phyloP scores from a whole-genome alignment of 2,888 invertebrate genomes.

The Lasioglossum figueresi region DNA sequence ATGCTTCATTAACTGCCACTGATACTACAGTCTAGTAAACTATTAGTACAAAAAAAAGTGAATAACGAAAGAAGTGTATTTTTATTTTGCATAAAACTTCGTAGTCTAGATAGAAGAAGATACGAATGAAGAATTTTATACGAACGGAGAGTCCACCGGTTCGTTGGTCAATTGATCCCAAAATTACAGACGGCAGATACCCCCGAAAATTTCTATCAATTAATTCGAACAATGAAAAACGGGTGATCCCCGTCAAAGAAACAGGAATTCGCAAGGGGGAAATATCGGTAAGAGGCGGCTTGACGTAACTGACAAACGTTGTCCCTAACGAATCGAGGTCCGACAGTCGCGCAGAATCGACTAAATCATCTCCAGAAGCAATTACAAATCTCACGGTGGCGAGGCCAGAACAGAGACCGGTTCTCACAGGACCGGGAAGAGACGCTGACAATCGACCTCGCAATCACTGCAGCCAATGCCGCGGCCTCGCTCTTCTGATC shows the following conservation, averaged over 20 bases:
- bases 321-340: slow-evolving; percentile 14
- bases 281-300: background rate
- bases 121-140: too few relatives aligned
- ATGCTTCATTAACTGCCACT: too few relatives aligned
- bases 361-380: slow-evolving; percentile 23
- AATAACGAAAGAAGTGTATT: background rate
- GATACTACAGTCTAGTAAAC: too few relatives aligned
- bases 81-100: too few relatives aligned
- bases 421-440: slow-evolving; percentile 28
- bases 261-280: background rate
- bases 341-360: background rate
- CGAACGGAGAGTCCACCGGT: background rate
- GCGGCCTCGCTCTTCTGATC: slow-evolving; percentile 53
- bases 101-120: too few relatives aligned
- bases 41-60: background rate
- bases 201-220: background rate
- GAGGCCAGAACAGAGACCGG: background rate
- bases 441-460: slow-evolving; percentile 67
- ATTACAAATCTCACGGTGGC: slow-evolving; percentile 29
- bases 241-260: background rate
- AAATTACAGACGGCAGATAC: background rate
- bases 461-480: slow-evolving; percentile 56
- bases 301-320: background rate
- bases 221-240: background rate
- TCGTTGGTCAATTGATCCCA: background rate